A percentile compares a stretch with the other conserved stretches of the same genome.
Evolutionary conservation across 2,888 invertebrate species (phyloP).

Genomic region (Aplocera efformata): DNA sequence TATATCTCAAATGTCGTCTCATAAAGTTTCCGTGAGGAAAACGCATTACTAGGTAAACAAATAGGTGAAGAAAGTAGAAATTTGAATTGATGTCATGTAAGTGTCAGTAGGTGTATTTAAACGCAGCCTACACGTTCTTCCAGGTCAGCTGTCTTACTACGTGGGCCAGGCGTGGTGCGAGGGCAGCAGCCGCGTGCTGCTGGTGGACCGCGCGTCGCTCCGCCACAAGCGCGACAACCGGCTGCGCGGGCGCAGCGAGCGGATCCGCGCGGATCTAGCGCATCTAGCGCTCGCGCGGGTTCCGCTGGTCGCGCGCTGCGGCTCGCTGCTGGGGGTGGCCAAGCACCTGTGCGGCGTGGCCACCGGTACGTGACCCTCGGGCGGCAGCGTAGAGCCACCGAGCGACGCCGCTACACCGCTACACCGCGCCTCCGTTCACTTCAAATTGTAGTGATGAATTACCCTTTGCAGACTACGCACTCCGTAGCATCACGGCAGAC

Average conservation of each 20-base stretch:
- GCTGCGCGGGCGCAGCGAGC: conserved; percentile 36
- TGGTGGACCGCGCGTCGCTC: conserved; percentile 89
- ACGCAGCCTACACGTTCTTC: too few relatives aligned
- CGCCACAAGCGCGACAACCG: conserved; percentile 88
- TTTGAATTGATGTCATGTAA: too few relatives aligned
- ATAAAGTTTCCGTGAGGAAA: too few relatives aligned
- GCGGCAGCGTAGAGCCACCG: too few relatives aligned
- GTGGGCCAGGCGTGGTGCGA: conserved; percentile 82
- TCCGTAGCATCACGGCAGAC: conserved; percentile 82
- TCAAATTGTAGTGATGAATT: neutral
- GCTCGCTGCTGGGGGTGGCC: conserved; percentile 86
- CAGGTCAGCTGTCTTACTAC: conserved; percentile 90
- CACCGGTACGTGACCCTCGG: conserved; percentile 80
- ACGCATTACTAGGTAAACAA: too few relatives aligned
- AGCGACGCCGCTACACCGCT: too few relatives aligned
- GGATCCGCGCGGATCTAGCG: conserved; percentile 90
- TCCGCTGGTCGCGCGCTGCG: conserved; percentile 28
- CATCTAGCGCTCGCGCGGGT: conserved; percentile 83
- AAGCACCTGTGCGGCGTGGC: conserved; percentile 95
- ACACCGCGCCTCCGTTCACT: conserved; percentile 5
- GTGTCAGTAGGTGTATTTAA: too few relatives aligned
- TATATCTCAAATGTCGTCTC: too few relatives aligned
- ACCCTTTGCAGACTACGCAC: conserved; percentile 82
- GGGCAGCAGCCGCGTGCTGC: conserved; percentile 79
- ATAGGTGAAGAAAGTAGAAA: too few relatives aligned